These are phyloP conservation scores for Chelmon rostratus DNA, from an alignment of 2,797 vertebrate species.

Conservation along the genomic window DNA sequence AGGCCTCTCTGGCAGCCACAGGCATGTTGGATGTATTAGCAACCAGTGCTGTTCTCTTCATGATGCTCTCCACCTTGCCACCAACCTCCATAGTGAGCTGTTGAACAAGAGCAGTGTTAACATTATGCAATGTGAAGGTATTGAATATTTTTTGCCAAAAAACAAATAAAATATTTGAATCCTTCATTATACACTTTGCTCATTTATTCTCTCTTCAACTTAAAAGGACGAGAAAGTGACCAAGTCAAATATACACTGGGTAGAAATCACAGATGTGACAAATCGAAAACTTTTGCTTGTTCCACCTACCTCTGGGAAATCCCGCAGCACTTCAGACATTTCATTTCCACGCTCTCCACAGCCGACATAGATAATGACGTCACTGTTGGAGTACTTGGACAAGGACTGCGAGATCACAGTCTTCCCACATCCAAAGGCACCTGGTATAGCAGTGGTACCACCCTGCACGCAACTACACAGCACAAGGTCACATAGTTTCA, in stretches of 20 bases:
- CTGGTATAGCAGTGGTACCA: constrained; percentile 97
- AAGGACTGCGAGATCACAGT: constrained; percentile 98
- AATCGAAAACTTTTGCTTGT: not conserved
- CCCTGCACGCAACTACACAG: constrained; percentile 95
- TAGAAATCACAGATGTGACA: not conserved
- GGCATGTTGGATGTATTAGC: constrained; percentile 99
- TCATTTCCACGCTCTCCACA: constrained; percentile 99
- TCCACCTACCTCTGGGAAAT: constrained; percentile 87
- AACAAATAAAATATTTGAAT: not conserved
- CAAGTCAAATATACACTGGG: not conserved
- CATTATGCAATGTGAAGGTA: constrained; percentile 3
- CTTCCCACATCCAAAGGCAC: constrained; percentile 99
- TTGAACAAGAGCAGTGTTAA: constrained; percentile 13
- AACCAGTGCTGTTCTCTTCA: constrained; percentile 98
- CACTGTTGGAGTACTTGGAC: constrained; percentile 99
- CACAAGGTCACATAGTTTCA: not conserved
- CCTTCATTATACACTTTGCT: not conserved
- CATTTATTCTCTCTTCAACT: not conserved
- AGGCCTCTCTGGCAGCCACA: constrained; percentile 98
- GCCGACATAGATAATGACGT: constrained; percentile 98
- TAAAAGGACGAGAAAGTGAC: not conserved
- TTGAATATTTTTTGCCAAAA: not conserved
- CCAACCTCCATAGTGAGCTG: constrained; percentile 99
- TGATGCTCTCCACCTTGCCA: constrained; percentile 97
- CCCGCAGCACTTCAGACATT: constrained; percentile 98